phyloP scores from a whole-genome alignment of 1,140 invertebrate species.

The Drosophila willistoni region DNA sequence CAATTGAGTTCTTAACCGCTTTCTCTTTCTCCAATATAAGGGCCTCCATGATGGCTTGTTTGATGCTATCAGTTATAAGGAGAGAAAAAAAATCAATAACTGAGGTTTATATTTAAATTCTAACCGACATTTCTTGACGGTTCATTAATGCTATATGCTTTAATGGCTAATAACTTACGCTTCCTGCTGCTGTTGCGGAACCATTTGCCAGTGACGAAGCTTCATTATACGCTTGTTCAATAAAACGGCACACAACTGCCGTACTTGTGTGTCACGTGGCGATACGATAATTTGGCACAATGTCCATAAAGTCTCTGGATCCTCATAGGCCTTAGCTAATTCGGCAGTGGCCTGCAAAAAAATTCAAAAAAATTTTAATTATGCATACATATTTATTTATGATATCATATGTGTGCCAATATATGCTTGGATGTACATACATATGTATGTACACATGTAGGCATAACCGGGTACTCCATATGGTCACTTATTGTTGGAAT shows the following conservation, averaged over 20 bases:
- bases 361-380: conserved; percentile 13
- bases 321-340: conserved; percentile 86
- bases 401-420: neutral
- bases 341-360: conserved; percentile 86
- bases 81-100: neutral
- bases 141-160: neutral
- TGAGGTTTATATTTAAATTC: neutral
- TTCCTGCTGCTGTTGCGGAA: conserved; percentile 84
- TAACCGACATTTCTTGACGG: neutral
- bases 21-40: conserved; percentile 86
- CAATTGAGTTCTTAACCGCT: conserved; percentile 86
- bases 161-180: conserved; percentile 73
- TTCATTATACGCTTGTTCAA: conserved; percentile 86
- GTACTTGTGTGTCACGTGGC: conserved; percentile 85
- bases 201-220: conserved; percentile 86
- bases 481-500: conserved; percentile 27
- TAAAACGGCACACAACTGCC: conserved; percentile 88
- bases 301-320: conserved; percentile 85
- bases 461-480: neutral
- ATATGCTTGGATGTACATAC: neutral
- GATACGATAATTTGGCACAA: conserved; percentile 86
- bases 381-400: neutral
- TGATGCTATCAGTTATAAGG: conserved; percentile 84
- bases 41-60: conserved; percentile 85
- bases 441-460: neutral